Conservation (phyloP, 2,113 vertebrate species). For the Grus americana region DNA sequence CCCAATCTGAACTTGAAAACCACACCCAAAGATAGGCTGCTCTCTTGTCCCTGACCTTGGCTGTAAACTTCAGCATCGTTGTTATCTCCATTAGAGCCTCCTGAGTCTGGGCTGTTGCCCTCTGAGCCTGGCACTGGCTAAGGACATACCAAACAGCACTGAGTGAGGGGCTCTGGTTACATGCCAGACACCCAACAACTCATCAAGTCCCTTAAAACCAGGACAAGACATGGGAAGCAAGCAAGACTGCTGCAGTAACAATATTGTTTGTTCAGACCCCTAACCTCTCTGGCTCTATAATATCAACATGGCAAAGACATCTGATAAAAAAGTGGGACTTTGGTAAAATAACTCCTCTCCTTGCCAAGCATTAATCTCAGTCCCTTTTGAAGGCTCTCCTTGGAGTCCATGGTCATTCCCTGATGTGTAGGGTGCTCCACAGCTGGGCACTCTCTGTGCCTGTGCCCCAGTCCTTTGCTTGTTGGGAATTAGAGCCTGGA, state of each 20-base stretch:
- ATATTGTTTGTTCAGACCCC: background rate
- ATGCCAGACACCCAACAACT: background rate
- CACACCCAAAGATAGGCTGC: background rate
- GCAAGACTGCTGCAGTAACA: background rate
- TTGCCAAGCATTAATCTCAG: background rate
- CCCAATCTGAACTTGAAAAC: background rate
- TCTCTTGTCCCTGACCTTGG: conserved; percentile 7
- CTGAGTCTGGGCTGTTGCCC: background rate
- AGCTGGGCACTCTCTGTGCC: background rate
- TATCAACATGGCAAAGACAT: background rate
- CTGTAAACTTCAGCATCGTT: background rate
- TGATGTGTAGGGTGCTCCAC: background rate
- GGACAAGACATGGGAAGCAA: background rate
- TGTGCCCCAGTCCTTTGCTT: background rate
- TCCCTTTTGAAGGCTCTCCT: background rate
- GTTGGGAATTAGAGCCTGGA: background rate
- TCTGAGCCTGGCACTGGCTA: background rate
- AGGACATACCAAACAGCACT: background rate
- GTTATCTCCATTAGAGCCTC: background rate
- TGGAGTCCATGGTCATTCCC: background rate
- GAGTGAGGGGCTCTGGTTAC: conserved; percentile 6
- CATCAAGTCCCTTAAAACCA: background rate
- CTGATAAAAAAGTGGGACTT: background rate
- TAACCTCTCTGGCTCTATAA: background rate
- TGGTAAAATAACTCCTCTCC: background rate